A percentile compares a stretch with the other conserved stretches of the same genome.
Conservation (phyloP, 2,113 vertebrate species). For the Aythya baeri region DNA sequence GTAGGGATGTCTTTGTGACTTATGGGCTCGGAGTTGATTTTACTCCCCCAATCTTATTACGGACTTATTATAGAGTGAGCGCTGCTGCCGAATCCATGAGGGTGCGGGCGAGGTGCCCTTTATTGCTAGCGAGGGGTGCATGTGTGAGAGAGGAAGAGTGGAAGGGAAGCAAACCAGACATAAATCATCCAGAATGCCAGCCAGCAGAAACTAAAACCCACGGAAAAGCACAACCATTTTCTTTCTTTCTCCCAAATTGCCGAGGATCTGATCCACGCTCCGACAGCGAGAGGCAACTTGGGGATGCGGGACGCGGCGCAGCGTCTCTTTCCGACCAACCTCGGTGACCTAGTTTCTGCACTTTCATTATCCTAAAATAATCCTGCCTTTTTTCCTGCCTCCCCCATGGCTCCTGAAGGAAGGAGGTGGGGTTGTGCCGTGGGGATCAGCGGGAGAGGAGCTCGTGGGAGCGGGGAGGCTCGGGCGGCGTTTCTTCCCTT, state of each 20-base stretch:
- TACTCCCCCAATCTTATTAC: conserved; percentile 71
- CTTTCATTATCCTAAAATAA: not conserved
- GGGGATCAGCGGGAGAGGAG: not conserved
- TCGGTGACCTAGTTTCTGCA: not conserved
- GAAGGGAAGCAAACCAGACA: not conserved
- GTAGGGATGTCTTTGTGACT: conserved; percentile 69
- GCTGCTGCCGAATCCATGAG: conserved; percentile 40
- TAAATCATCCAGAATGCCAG: conserved; percentile 59
- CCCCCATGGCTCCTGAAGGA: not conserved
- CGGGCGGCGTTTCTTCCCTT: conserved; percentile 4
- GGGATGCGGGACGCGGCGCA: rapidly evolving
- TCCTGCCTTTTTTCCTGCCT: not conserved
- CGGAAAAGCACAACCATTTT: not conserved
- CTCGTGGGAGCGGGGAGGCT: not conserved
- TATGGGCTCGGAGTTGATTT: conserved; percentile 68
- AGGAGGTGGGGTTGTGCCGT: conserved; percentile 6
- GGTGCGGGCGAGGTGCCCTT: conserved; percentile 48
- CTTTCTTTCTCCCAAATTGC: not conserved
- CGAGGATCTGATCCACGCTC: not conserved
- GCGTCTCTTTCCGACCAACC: not conserved
- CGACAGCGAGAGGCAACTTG: rapidly evolving
- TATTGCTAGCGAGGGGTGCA: conserved; percentile 37
- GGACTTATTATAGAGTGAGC: conserved; percentile 68
- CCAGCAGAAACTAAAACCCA: not conserved
- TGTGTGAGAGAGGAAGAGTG: not conserved